phyloP scores from a whole-genome alignment of 92 coral and sea anemone genomes.

The Epizoanthus illoricatus region DNA sequence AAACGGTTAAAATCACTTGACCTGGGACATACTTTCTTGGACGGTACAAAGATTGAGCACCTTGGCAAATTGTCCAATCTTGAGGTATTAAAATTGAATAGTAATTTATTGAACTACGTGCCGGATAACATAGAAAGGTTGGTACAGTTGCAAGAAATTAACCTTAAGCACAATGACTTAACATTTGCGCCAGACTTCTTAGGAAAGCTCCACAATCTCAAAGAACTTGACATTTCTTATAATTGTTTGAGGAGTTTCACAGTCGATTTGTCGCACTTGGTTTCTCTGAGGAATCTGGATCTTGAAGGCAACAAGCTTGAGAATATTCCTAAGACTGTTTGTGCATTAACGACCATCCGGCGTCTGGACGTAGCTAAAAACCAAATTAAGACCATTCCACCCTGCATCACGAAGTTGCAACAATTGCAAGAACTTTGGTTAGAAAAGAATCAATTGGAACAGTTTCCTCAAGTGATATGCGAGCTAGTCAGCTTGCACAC shows the following conservation, averaged over 20 bases:
- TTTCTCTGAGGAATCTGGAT: constrained; percentile 36
- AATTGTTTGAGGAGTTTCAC: constrained; percentile 35
- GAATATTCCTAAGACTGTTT: constrained; percentile 26
- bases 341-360: constrained; percentile 31
- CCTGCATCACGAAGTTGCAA: not conserved
- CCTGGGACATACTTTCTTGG: constrained; percentile 36
- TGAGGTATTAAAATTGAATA: constrained; percentile 20
- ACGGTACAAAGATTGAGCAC: constrained; percentile 27
- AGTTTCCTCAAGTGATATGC: constrained; percentile 48
- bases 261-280: constrained; percentile 30
- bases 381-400: constrained; percentile 38
- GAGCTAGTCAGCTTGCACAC: constrained; percentile 36
- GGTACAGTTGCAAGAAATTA: not conserved
- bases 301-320: constrained; percentile 44
- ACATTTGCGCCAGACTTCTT: constrained; percentile 38
- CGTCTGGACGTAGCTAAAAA: constrained; percentile 50
- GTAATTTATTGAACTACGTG: constrained; percentile 25
- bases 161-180: constrained; percentile 39
- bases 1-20: constrained; percentile 32
- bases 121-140: constrained; percentile 37
- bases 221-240: constrained; percentile 49
- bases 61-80: constrained; percentile 37
- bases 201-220: constrained; percentile 28
- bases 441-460: constrained; percentile 38
- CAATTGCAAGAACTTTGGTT: constrained; percentile 50